Base-by-base conservation (phyloP, 2,888 invertebrate genomes). In the Ochropleura plecta region DNA sequence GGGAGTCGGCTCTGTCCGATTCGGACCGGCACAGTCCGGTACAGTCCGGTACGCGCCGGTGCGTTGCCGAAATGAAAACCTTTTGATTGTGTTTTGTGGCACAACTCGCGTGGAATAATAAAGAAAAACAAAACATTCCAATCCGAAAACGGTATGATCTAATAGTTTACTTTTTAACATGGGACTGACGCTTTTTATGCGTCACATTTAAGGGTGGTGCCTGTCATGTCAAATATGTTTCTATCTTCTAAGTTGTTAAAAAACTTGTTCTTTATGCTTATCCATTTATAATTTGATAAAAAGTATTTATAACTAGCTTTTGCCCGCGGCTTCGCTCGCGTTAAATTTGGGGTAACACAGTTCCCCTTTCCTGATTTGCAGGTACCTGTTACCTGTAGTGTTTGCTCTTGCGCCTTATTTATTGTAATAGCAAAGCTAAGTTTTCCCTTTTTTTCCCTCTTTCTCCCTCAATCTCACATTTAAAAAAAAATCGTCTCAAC, bases 21-120 rank as follows among this genome's bases (percentile, higher is more conserved):
- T 81, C 88, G 82, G 85, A 86, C 84, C 86, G 88, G 86, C 82
- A 86, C 85, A 82, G 83, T 82, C 88, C 87, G 88, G 86, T 83
- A 85, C 85, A 81, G 83, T 82, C 88, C 87, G 88, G 88, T 79
- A 86, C 88, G 88, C 91, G 86, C 87, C 90, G 87, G 88, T 90
- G 93, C 92, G 92, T 92, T 88, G 82, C 88, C 89, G 86, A 92
- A 92, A 93, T 93, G 92, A 91, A 92, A 92, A 92, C 90, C 90
- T 91, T 92, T 90, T 88, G 89, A 91, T 92, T 92, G 90, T 91
- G 91, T 91, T 88, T 90, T 88, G 89, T 83, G 86, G 88, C 86
- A 84, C 82, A 86, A 86, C 84, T 88, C 87, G 89, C 85, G 86
- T 84, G 88, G 87, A 88, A 90, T 89, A 83, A 83, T 78, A 87